A percentile compares a stretch with the other conserved stretches of the same genome.
Evolutionary conservation across 2,113 vertebrate genomes (phyloP).

Genomic region (western clawed frog (Xenopus tropicalis)): UCB_Xtro_10.0 CM004446.2:140732501-140733000

Average conservation of each 20-base stretch:
- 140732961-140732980: background rate
- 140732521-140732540: too few relatives aligned
- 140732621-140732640: too few relatives aligned
- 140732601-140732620: too few relatives aligned
- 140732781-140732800: slow-evolving; percentile 40
- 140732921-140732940: slow-evolving; percentile 79
- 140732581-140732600: too few relatives aligned
- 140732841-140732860: slow-evolving; percentile 81
- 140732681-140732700: background rate
- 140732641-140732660: too few relatives aligned
- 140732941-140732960: slow-evolving; percentile 60
- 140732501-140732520: too few relatives aligned
- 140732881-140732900: slow-evolving; percentile 77
- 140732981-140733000: background rate
- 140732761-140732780: slow-evolving; percentile 19
- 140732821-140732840: slow-evolving; percentile 82
- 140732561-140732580: too few relatives aligned
- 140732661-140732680: too few relatives aligned
- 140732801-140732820: slow-evolving; percentile 70
- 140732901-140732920: slow-evolving; percentile 72
- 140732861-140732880: slow-evolving; percentile 84
- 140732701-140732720: background rate
- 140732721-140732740: background rate
- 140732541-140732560: too few relatives aligned
- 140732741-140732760: slow-evolving; percentile 19